Conservation (phyloP, 2,888 invertebrate species). For the Congeria kusceri region DNA sequence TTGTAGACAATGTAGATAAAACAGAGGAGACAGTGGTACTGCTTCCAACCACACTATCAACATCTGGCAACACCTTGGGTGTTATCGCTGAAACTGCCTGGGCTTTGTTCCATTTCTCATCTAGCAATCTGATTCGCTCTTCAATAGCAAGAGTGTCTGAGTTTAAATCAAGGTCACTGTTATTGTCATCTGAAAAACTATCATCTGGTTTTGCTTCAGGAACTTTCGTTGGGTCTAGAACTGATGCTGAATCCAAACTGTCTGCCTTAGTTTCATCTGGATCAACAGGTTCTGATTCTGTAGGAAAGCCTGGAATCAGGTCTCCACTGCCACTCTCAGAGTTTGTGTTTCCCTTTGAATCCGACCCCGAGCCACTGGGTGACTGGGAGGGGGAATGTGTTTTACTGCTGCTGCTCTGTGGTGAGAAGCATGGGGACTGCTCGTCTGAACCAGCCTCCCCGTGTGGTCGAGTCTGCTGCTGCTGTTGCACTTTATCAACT, state of each 20-base stretch:
- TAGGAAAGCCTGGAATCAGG: constrained; percentile 53
- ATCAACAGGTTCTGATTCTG: constrained; percentile 49
- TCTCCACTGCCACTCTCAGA: constrained; percentile 60
- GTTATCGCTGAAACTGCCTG: constrained; percentile 61
- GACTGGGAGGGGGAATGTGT: constrained; percentile 77
- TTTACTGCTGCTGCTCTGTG: constrained; percentile 74
- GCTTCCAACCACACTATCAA: constrained; percentile 54
- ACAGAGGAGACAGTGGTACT: constrained; percentile 43
- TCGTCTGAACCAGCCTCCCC: constrained; percentile 35
- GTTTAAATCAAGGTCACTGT: constrained; percentile 57
- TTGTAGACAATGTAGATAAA: constrained; percentile 51
- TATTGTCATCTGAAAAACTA: constrained; percentile 71
- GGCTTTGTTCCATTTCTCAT: constrained; percentile 91
- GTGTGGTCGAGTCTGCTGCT: constrained; percentile 26
- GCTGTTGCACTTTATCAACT: not conserved
- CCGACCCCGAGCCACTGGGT: constrained; percentile 68
- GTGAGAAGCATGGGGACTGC: constrained; percentile 76
- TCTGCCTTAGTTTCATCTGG: constrained; percentile 57
- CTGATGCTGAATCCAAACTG: constrained; percentile 58
- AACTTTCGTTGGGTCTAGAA: constrained; percentile 51
- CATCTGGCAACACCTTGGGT: constrained; percentile 60
- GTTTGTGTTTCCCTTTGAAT: constrained; percentile 63
- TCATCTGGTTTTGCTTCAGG: constrained; percentile 63
- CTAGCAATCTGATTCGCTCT: constrained; percentile 95
- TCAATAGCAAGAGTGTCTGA: constrained; percentile 89